Evolutionary conservation across 1,140 invertebrate genomes (phyloP), one percentile per base, ranked within the genome.

Genomic region (Heliothis subflexa): DNA sequence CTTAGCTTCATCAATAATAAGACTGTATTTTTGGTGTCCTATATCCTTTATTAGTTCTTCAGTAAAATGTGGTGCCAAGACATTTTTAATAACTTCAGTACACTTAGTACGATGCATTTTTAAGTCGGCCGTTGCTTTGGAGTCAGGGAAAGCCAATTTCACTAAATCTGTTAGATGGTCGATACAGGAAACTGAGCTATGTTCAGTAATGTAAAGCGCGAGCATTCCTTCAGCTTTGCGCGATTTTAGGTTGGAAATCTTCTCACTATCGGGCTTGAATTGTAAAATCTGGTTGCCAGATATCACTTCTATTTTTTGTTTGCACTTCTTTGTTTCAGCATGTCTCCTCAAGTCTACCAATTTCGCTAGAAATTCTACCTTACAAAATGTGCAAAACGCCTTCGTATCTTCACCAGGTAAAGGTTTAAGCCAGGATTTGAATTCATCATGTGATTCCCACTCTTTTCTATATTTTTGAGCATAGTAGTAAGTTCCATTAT

Each of bases 151-250:
- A 9, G 13, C 13, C 12, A 14, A 52, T 52, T 52, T 52, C n/a
- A 52, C 49, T 52, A 52, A 52, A 52, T 52, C 49, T 52, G n/a
- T n/a, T 50, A 50, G 49, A 50, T 50, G 49, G 14, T 50, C 49
- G 14, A 52, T 52, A 52, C 49, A 52, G 13, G 13, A 14, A 52
- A 52, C 49, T 10, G 49, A 14, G n/a, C 49, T 52, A 14, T 52
- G 49, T 50, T 50, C 49, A 2, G 49, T 7, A 50, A 50, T 50
- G 49, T 50, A 50, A 50, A 50, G 49, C 11, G 49, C 49, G 49
- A 50, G 49, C 49, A 50, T 50, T 50, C 49, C 49, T 50, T 50
- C 49, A 50, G 49, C 49, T 4, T 52, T 14, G 49, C 13, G 5
- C 1, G 49, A 52, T 1, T 52, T 52, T 52, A 14, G 13, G 13